Conservation (phyloP, 2,888 invertebrate species). For the Lucinisca nassula region DNA sequence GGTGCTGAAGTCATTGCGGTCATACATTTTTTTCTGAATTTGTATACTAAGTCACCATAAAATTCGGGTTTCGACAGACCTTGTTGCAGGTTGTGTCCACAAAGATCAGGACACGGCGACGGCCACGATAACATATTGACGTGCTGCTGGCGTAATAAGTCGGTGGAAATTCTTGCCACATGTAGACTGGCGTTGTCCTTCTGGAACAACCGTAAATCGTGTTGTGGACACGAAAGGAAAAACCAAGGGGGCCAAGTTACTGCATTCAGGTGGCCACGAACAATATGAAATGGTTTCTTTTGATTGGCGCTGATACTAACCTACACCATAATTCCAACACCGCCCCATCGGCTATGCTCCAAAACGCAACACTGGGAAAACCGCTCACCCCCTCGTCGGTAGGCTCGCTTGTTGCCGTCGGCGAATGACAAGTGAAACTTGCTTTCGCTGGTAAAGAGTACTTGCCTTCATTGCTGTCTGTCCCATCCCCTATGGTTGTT, state of each 20-base stretch:
- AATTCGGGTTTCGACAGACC: too few relatives aligned
- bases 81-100: too few relatives aligned
- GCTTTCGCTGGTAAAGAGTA: neutral
- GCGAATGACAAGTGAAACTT: constrained; percentile 7
- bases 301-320: neutral
- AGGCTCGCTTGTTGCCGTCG: neutral
- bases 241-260: neutral
- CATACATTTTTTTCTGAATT: too few relatives aligned
- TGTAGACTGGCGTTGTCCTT: constrained; percentile 31
- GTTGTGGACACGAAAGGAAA: neutral
- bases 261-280: neutral
- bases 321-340: constrained; percentile 1
- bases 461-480: neutral
- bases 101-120: neutral
- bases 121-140: constrained; percentile 4
- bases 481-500: neutral
- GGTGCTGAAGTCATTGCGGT: too few relatives aligned
- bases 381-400: neutral
- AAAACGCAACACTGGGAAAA: neutral
- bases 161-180: neutral
- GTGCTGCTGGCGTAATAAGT: neutral
- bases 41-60: too few relatives aligned
- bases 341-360: constrained; percentile 5
- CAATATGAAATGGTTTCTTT: constrained; percentile 1
- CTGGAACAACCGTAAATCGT: neutral